Evolutionary conservation across 1,140 invertebrate genomes (phyloP), one percentile per base, ranked within the genome.

Genomic region (Mercenaria mercenaria): DNA sequence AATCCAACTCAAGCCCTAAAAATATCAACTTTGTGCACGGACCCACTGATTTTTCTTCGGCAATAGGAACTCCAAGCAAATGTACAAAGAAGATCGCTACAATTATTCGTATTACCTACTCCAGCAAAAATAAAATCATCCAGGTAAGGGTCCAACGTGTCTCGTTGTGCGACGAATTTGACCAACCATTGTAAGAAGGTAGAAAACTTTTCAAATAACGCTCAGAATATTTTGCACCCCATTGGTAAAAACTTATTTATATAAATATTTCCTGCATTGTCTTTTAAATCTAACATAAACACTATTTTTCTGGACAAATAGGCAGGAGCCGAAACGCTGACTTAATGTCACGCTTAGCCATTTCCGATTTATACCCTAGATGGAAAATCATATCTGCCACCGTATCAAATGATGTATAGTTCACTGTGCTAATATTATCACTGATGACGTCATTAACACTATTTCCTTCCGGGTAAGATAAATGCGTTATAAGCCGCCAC

Each of bases 101-200:
- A 74, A 47, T 74, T 13, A n/a, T 43, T 26, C 10, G 69, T 43
- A n/a, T 43, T n/a, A 13, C 20, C 20, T 2, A 10, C 37, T 10
- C 39, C 69, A 3, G 77, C 77, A 80, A 52, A n/a, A 41, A 80
- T 80, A 34, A 80, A 80, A 59, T 80, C 77, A 59, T 52, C 77
- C 41, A 80, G 34, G 32, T 56, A 80, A 56, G 52, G 77, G 20
- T 80, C 47, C 29, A 80, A 34, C 6, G 47, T 10, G 3, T 80
- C 39, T 10, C 2, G 8, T 13, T 26, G 4, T 20, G 69, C 11
- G 3, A 20, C 1, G 13, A 43, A 4, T 4, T 23, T 1, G 23
- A 74, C 69, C n/a, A 74, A 32, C 69, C 69, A 74, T 3, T 74
- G 37, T 2, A 80, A 29, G 56, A 80, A 80, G 6, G 77, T 80